These are phyloP conservation scores for Eurosta solidaginis DNA, from an alignment of 1,140 invertebrate genomes.

Conservation along the genomic window DNA sequence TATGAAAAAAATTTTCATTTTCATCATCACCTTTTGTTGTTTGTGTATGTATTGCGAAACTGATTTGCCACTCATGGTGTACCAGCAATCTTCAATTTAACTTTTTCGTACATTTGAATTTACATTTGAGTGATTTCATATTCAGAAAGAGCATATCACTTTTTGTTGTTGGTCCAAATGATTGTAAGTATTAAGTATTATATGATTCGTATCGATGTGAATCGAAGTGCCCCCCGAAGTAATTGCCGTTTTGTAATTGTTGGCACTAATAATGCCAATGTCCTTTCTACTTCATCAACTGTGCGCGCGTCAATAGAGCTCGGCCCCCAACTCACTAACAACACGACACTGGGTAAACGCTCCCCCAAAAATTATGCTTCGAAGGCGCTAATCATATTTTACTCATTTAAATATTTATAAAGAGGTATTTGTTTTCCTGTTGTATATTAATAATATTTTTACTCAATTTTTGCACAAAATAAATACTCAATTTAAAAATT, in stretches of 20 bases:
- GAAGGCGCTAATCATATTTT: not conserved
- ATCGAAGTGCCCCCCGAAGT: not conserved
- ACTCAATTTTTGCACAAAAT: not conserved
- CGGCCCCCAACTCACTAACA: not conserved
- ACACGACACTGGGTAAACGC: not conserved
- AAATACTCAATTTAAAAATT: not conserved
- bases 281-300: not conserved
- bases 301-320: not conserved
- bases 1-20: slow-evolving; percentile 33
- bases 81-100: not conserved
- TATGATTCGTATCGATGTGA: not conserved
- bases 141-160: not conserved
- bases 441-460: not conserved
- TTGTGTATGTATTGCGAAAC: slow-evolving; percentile 61
- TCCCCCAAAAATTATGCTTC: not conserved
- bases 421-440: not conserved
- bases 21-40: slow-evolving; percentile 52
- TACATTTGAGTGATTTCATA: slow-evolving; percentile 32
- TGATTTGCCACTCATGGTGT: slow-evolving; percentile 44
- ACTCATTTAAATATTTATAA: not conserved
- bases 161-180: too few species aligned
- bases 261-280: not conserved
- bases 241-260: not conserved
- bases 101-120: slow-evolving; percentile 37
- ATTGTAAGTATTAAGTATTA: not conserved